Evolutionary conservation across 2,797 vertebrate species (phyloP).

Genomic region (Sebastes oblongus): DNA sequence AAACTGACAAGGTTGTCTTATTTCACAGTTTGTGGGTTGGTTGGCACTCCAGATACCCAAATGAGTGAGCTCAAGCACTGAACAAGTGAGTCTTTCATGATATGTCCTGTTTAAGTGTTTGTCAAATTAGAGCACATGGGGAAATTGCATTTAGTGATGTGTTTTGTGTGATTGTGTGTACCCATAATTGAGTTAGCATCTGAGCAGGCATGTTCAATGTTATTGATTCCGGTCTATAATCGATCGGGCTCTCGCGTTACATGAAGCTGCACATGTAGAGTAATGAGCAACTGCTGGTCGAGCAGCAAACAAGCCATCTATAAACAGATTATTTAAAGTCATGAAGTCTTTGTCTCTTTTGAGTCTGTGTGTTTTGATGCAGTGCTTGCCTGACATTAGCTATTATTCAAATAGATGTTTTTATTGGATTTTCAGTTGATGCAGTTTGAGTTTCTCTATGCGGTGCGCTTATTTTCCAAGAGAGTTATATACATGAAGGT

Average conservation of each 20-base stretch:
- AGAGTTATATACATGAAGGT: not conserved
- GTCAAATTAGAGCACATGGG: not conserved
- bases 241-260: conserved; percentile 50
- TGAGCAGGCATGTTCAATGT: conserved; percentile 41
- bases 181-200: conserved; percentile 42
- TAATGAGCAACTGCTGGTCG: conserved; percentile 33
- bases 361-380: not conserved
- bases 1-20: not conserved
- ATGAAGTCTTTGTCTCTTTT: not conserved
- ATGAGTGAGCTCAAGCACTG: not conserved
- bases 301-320: not conserved
- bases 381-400: not conserved
- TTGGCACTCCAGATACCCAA: no score
- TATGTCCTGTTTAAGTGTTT: not conserved
- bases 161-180: not conserved
- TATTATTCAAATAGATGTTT: not conserved
- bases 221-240: conserved; percentile 66
- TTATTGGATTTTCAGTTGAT: not conserved
- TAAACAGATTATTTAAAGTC: not conserved
- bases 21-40: not conserved
- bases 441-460: not conserved
- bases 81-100: not conserved
- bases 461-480: not conserved
- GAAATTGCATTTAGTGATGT: not conserved
- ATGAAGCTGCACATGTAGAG: conserved; percentile 43